Base-by-base conservation (phyloP, 1,140 invertebrate species). In the Eubasilissa regina region DNA sequence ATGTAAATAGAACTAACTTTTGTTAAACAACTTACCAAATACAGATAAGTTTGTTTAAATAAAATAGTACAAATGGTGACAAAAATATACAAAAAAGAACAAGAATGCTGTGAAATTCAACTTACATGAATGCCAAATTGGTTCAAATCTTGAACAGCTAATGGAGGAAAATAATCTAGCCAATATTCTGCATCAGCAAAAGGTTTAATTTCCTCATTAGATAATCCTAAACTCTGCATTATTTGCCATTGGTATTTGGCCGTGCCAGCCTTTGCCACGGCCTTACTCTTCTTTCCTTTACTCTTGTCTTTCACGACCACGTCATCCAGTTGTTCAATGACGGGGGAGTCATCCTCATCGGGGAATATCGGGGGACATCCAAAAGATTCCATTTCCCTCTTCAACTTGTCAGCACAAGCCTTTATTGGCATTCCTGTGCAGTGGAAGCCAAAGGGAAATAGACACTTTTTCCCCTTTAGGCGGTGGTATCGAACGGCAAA, bases 181-280 rank as follows among this genome's bases (percentile, higher is more conserved):
- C 99, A 99, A 87, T 99, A 93, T 70, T 91, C 87, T 13, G 95
- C 92, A 90, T 99, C 94, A 43, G 97, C 94, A 92, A 99, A 99
- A 70, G 95, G 91, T 81, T 93, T 92, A 73, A 99, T 99, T 86
- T 99, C 97, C 66, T 96, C 93, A 85, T 99, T 94, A 47, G 90
- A 85, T 3, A 99, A 87, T 0, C 98, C 98, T 64, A 99, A 88
- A 86, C 95, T 95, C 86, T 95, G 90, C 99, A 99, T 99, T 66
- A 99, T 99, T 87, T 99, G 95, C 98, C 98, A 99, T 85, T 99
- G 99, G 86, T 96, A 99, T 87, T 98, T 99, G 0, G 94, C 92
- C 9, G 89, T 84, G 0, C 95, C 97, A 12, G 94, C 89, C 90
- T 99, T 99, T 0, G 98, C 98, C 0, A 94, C 91, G n/a, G 95